Base-by-base conservation (phyloP, 1,140 invertebrate genomes). In the Coelopa frigida region DNA sequence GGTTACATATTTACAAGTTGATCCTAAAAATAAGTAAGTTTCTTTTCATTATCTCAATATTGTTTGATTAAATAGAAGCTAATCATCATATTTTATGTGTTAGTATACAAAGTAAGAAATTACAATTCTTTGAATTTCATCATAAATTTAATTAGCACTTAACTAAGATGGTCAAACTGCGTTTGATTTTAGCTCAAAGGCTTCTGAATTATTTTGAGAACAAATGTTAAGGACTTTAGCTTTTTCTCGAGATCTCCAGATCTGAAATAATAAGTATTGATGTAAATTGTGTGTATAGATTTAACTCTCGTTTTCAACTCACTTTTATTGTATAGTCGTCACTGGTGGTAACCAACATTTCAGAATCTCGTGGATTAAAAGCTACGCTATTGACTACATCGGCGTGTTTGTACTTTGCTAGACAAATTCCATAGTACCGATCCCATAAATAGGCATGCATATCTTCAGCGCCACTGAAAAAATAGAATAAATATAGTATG, bases 301-400 rank as follows among this genome's bases (percentile, higher is more conserved):
- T 3, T 32, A 44, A 32, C 6, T 32, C 11, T n/a, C 7, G 32
- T 44, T 31, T 27, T n/a, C 0, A 20, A 35, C 40, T 22, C 18
- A 65, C 66, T 53, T 72, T 90, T 31, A 92, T 80, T 11, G 79
- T 82, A 56, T 78, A 78, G 68, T 93, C 89, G 67, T 93, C 89
- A 51, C 87, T 90, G 8, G 85, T 85, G n/a, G 88, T 89, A 2
- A 93, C 80, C 17, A 92, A 70, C 79, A 89, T 87, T 68, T 89
- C 81, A 2, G 84, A 77, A 73, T 92, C 83, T 32, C 73, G 72
- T 6, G 88, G 86, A 73, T 90, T 90, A 56, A 94, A 91, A 12
- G 88, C 88, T 2, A 91, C 87, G 10, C 83, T 85, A 71, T 92
- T 93, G 0, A 92, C 88, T 11, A 91, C 86, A 70, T 90, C 87